Conservation (phyloP, 2,113 vertebrate species). For the Sander vitreus region DNA sequence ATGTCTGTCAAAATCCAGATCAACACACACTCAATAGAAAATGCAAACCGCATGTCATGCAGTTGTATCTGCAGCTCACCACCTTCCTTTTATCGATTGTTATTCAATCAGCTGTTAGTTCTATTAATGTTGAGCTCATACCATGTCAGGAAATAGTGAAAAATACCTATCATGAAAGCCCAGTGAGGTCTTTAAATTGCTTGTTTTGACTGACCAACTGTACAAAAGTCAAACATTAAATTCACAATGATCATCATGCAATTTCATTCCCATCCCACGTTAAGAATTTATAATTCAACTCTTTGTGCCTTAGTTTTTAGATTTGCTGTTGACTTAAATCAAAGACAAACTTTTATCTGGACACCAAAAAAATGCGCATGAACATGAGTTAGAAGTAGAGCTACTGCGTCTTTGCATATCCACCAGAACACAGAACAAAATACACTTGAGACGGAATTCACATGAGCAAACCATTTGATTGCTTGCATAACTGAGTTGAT, state of each 20-base stretch:
- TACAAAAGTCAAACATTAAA: background rate
- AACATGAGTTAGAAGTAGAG: background rate
- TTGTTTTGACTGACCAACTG: conserved; percentile 1
- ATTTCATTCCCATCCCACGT: background rate
- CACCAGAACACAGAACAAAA: background rate
- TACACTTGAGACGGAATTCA: conserved; percentile 19
- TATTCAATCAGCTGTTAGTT: background rate
- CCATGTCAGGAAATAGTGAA: background rate
- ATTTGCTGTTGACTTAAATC: background rate
- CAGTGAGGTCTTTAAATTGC: background rate
- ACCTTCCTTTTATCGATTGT: background rate
- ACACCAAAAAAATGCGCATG: background rate
- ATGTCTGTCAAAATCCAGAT: background rate
- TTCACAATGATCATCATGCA: background rate
- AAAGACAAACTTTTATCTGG: background rate
- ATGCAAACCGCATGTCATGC: background rate
- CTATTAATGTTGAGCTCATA: background rate
- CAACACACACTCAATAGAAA: background rate
- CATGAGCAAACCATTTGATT: conserved; percentile 8
- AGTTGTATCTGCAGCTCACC: background rate
- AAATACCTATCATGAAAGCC: background rate
- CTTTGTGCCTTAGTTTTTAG: background rate
- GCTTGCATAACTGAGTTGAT: conserved; percentile 39
- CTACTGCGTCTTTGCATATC: background rate
- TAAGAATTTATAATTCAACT: background rate